Percentiles rank a stretch among this genome's conserved stretches.
Conservation (phyloP, 2,113 vertebrate genomes). For the Lagenorhynchus albirostris region DNA sequence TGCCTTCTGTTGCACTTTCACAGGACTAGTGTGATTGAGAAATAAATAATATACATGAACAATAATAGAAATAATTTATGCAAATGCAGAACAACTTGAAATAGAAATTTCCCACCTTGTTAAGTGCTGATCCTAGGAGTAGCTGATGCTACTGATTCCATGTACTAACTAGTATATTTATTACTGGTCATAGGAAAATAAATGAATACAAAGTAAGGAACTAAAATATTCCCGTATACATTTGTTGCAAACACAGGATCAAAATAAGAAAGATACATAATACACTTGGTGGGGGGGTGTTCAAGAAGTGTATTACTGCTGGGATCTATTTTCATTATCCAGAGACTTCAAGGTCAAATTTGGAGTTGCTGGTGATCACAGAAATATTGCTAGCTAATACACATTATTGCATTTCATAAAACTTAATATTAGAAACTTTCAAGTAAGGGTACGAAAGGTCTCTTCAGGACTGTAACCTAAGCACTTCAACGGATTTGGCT, state of each 20-base stretch:
- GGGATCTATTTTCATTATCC: conserved; percentile 54
- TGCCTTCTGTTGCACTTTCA: conserved; percentile 72
- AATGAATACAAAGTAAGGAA: conserved; percentile 38
- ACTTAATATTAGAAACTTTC: conserved; percentile 43
- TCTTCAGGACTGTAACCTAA: conserved; percentile 54
- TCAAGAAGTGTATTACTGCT: conserved; percentile 51
- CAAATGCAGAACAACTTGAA: conserved; percentile 75
- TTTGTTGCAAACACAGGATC: conserved; percentile 38
- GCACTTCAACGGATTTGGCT: conserved; percentile 28
- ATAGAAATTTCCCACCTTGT: conserved; percentile 61
- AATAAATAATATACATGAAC: conserved; percentile 77
- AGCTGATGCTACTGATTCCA: conserved; percentile 16
- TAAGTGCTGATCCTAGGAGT: conserved; percentile 53
- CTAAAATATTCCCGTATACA: neutral
- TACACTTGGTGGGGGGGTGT: neutral
- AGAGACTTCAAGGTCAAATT: conserved; percentile 58
- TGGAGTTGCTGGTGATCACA: conserved; percentile 63
- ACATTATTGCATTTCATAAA: conserved; percentile 46
- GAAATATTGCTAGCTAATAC: conserved; percentile 40
- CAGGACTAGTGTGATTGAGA: conserved; percentile 78
- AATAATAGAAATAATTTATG: conserved; percentile 81
- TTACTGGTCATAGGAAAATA: conserved; percentile 39
- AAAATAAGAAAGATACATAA: conserved; percentile 15
- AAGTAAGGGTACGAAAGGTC: conserved; percentile 48
- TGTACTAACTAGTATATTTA: conserved; percentile 43